Evolutionary conservation across 1,140 invertebrate species (phyloP).

Genomic region (Dendroctonus valens): DNA sequence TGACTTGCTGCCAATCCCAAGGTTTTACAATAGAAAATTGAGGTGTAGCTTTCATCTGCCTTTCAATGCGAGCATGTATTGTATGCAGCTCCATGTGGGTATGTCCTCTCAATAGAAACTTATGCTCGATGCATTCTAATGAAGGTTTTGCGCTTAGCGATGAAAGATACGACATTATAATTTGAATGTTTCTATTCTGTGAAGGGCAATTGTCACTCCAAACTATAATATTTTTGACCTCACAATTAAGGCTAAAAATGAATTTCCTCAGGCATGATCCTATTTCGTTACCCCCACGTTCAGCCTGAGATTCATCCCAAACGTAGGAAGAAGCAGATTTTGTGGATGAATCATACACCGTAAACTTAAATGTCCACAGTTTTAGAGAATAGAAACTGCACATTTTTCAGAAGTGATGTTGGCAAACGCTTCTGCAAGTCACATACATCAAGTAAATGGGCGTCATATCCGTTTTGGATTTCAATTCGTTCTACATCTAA

Average conservation of each 20-base stretch:
- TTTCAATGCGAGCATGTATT: slow-evolving; percentile 23
- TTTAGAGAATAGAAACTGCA: slow-evolving; percentile 24
- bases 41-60: slow-evolving; percentile 13
- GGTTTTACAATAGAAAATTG: slow-evolving; percentile 11
- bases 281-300: slow-evolving; percentile 23
- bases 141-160: too few relatives aligned
- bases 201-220: too few relatives aligned
- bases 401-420: slow-evolving; percentile 20
- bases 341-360: slow-evolving; percentile 14
- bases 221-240: slow-evolving; percentile 11
- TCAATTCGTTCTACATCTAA: background rate
- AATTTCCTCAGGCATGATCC: slow-evolving; percentile 13
- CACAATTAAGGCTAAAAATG: background rate
- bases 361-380: slow-evolving; percentile 24
- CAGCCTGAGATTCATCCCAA: slow-evolving; percentile 26
- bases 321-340: slow-evolving; percentile 11
- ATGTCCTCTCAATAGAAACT: slow-evolving; percentile 30
- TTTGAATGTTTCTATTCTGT: too few relatives aligned
- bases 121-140: slow-evolving; percentile 28
- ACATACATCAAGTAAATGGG: background rate
- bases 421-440: slow-evolving; percentile 25
- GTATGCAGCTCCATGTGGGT: slow-evolving; percentile 23
- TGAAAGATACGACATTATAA: too few relatives aligned
- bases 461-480: background rate
- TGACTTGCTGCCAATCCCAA: slow-evolving; percentile 31